Evolutionary conservation across 2,797 vertebrate species (phyloP), one percentile per base, ranked within the genome.

Genomic region (Hypotaenidia philippensis): DNA sequence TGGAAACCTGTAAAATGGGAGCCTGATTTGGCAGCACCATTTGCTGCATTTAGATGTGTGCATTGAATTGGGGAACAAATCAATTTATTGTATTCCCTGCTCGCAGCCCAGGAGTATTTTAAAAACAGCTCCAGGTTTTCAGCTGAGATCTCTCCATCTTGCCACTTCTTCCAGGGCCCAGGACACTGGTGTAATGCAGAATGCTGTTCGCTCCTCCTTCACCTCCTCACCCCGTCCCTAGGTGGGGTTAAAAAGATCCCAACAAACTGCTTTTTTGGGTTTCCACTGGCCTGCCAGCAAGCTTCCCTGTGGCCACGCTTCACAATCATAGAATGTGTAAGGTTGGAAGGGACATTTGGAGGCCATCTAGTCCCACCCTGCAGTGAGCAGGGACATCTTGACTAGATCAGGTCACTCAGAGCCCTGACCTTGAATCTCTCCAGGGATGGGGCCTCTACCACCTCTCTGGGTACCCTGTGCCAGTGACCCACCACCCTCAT

Each of bases 61-160:
- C 47, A 38, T 1, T 83, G 76, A 72, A 71, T 93, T 75, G 53
- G 55, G 27, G 59, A 83, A 47, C 61, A 94, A 94, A 88, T 84
- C 63, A 56, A 76, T 88, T 78, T 86, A 78, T 88, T 91, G 59
- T 66, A 84, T 95, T 92, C n/a, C 17, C 13, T 83, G 31, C 60
- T 89, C 8, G 3, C 26, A 56, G 29, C 32, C 36, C 50, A 47
- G 27, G 94, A 53, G 11, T 63, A 8, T 83, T 91, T 69, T 79
- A 79, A 93, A 95, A 96, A 72, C 38, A 83, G 50, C 56, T 63
- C 27, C 40, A 15, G 1, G 4, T 78, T 93, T 89, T 93, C 63
- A 74, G 69, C 45, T 56, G 38, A 63, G 50, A 18, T 64, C 57
- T 65, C 68, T 61, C 45, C 36, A 10, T 56, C 61, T 85, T 92